Evolutionary conservation across 1,140 invertebrate genomes (phyloP).

Genomic region (Chlorops oryzae): DNA sequence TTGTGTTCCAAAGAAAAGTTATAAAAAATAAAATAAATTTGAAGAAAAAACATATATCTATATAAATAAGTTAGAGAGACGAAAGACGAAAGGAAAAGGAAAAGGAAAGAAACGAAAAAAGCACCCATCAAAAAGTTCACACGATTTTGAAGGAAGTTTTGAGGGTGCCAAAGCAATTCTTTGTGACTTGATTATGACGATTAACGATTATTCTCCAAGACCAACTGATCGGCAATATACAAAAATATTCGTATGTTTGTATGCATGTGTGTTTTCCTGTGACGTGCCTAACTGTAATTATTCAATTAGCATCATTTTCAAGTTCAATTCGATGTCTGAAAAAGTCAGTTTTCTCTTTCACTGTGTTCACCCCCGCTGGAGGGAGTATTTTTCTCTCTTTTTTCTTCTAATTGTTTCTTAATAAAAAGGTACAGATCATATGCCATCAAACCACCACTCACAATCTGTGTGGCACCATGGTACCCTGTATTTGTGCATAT

Average conservation of each 20-base stretch:
- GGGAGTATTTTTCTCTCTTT: neutral
- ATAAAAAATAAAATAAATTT: too few relatives aligned
- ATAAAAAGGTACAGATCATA: conserved; percentile 11
- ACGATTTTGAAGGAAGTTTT: too few relatives aligned
- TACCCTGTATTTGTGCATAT: too few relatives aligned
- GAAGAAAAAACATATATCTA: too few relatives aligned
- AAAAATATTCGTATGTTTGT: too few relatives aligned
- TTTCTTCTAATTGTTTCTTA: conserved; percentile 13
- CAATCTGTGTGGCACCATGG: too few relatives aligned
- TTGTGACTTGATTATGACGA: neutral
- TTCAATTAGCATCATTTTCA: conserved; percentile 19
- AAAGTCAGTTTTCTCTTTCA: neutral
- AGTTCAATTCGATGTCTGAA: neutral
- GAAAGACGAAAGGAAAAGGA: too few relatives aligned
- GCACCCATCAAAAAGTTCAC: conserved; percentile 14
- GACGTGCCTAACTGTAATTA: conserved; percentile 15
- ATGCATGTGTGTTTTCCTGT: too few relatives aligned
- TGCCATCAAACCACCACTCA: neutral
- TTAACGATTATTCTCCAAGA: conserved; percentile 3
- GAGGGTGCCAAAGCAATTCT: neutral
- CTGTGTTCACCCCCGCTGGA: neutral
- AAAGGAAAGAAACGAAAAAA: too few relatives aligned
- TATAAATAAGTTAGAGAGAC: too few relatives aligned
- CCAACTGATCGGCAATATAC: conserved; percentile 8
- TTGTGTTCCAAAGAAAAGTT: too few relatives aligned